A percentile compares a stretch with the other conserved stretches of the same genome.
phyloP scores from a whole-genome alignment of 2,113 vertebrate species.

The Onychorhynchus coronatus region DNA sequence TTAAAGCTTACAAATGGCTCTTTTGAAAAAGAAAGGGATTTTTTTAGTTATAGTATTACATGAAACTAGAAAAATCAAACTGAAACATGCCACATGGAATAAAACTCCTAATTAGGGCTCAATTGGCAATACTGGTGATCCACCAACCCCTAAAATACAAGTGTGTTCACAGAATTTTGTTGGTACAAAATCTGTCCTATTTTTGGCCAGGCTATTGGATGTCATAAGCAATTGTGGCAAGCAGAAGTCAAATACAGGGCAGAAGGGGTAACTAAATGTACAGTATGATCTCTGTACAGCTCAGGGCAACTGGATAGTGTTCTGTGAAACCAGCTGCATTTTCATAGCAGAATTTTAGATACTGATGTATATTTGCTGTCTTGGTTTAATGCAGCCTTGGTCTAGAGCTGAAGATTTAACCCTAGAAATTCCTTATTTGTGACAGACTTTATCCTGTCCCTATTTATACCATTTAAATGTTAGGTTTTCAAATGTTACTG shows the following conservation, averaged over 20 bases:
- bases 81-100: conserved; percentile 1
- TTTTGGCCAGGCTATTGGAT: not conserved
- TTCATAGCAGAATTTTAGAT: not conserved
- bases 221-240: not conserved
- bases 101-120: conserved; percentile 2
- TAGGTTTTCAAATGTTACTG: not conserved
- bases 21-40: not conserved
- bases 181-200: not conserved
- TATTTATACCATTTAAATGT: not conserved
- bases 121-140: not conserved
- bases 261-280: not conserved
- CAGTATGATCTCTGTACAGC: not conserved
- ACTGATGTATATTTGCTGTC: not conserved
- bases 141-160: not conserved
- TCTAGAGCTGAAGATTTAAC: not conserved
- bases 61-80: not conserved
- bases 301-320: not conserved
- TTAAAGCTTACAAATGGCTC: not conserved
- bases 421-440: not conserved
- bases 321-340: not conserved
- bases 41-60: not conserved
- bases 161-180: not conserved
- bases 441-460: not conserved
- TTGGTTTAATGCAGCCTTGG: not conserved
- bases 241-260: not conserved